Evolutionary conservation across 92 coral and sea anemone species (phyloP), one percentile per base, ranked within the genome.

Genomic region (Porites rus): DNA sequence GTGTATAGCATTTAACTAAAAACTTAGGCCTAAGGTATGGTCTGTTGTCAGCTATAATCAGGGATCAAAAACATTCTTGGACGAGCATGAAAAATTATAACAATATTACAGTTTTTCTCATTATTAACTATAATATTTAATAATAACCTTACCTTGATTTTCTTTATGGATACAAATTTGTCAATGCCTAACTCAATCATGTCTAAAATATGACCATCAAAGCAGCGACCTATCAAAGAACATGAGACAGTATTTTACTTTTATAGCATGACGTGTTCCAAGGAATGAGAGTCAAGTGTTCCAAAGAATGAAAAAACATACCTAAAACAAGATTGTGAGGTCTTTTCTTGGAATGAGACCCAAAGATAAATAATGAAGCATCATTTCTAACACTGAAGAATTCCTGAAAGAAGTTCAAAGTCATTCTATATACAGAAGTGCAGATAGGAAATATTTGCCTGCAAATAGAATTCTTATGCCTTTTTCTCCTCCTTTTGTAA

Each of bases 321-420:
- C 99, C 99, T 79, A 96, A 82, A 1, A 96, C 97, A 50, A 96
- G 88, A 75, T 96, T 96, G 75, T 96, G 96, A 20, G 99, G 98
- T 70, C 98, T 91, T 76, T 96, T 96, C 92, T 96, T 96, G 80
- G 99, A 96, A 77, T 96, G 98, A 17, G 98, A 94, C 7, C 99
- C 99, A 94, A 95, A 96, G 0, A 93, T 69, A 87, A 96, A 95
- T 65, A 95, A 70, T 21, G 99, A 95, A 10, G 99, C 94, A 93
- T 96, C 99, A 86, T 88, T 96, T 77, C 90, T 95, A 50, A 91
- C 93, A 83, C 97, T 89, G 78, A 96, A 96, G 82, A 96, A 96
- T 84, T 96, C 99, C 99, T 96, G 89, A 59, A 88, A 86, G 58
- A 69, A 59, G 38, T 8, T 18, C 28, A 7, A 76, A 76, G 2